Conservation (phyloP, 2,797 vertebrate genomes). For the Notolepis coatsorum region DNA sequence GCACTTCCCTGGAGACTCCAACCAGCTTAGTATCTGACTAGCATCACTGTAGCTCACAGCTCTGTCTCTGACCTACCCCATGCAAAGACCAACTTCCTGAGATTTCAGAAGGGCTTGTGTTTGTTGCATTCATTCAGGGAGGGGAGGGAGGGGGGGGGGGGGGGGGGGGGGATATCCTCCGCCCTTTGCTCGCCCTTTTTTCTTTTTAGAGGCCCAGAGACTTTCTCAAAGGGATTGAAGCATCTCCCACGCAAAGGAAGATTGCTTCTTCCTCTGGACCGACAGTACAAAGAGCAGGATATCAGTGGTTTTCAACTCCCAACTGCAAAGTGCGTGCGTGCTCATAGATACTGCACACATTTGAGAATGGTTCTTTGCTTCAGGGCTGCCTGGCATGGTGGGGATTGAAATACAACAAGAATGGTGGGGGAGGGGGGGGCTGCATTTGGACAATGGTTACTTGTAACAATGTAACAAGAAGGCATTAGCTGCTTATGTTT, state of each 20-base stretch:
- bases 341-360: not conserved
- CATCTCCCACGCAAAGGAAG: slow-evolving; percentile 74
- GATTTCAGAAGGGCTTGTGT: slow-evolving; percentile 72
- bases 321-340: slow-evolving; percentile 39
- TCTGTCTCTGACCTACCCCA: slow-evolving; percentile 58
- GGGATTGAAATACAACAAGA: too few relatives aligned
- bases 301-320: slow-evolving; percentile 41
- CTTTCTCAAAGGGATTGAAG: slow-evolving; percentile 69
- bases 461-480: not conserved
- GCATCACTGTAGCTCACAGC: slow-evolving; percentile 45
- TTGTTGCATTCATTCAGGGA: slow-evolving; percentile 54
- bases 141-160: slow-evolving; percentile 29
- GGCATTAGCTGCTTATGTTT: too few relatives aligned
- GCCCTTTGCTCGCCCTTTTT: slow-evolving; percentile 45
- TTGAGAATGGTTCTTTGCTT: slow-evolving; percentile 19
- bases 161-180: slow-evolving; percentile 48
- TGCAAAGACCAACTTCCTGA: slow-evolving; percentile 79
- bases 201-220: slow-evolving; percentile 62
- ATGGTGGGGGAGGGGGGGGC: too few relatives aligned
- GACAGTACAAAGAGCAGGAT: slow-evolving; percentile 57
- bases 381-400: too few relatives aligned
- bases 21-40: slow-evolving; percentile 73
- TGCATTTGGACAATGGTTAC: too few relatives aligned
- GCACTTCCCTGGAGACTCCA: slow-evolving; percentile 53
- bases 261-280: slow-evolving; percentile 49